Base-by-base conservation (phyloP, 2,113 vertebrate species). In the Phasianus colchicus region DNA sequence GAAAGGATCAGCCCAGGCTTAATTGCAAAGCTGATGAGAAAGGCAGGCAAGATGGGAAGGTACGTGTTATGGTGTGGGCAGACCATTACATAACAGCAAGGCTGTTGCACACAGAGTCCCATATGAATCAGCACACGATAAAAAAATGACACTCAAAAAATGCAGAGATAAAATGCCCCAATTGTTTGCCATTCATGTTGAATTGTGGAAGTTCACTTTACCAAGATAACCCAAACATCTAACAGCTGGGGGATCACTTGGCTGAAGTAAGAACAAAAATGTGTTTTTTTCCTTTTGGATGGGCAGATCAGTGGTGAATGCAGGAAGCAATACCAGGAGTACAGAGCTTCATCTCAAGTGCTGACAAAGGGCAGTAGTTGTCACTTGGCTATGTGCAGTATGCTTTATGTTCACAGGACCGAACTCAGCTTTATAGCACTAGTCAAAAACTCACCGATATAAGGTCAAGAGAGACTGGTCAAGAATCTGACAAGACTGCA, bases 1-100 rank as follows among this genome's bases (percentile, higher is more conserved):
- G 94, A 83, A 97, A 91, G 82, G 84, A 97, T 97, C 95, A 96
- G 82, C 84, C 89, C 79, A 91, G 90, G 30, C 73, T 96, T 96
- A 96, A 96, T 96, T 96, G 90, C 92, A 19, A 86, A 93, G 90
- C 88, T 74, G 90, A 91, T 89, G 83, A 89, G 82, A 80, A 91
- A 96, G 87, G 83, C 92, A 87, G 74, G 91, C 91, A 77, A 81
- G 91, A 94, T 42, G 89, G 91, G 94, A 86, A 86, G 76, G 72
- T 92, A 18, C 10, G 2, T 21, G 57, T 13, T 89, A 71, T 6
- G 82, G 76, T 80, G 89, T 87, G 91, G 96, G 93, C 91, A 94
- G 89, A 89, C 1, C 40, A 4, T 96, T 96, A 76, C 45, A 50
- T 93, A 96, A 96, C 58, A 25, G 81, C 1, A 3, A 95, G 82